Percentiles rank a stretch among this genome's conserved stretches.
These are phyloP conservation scores for Ferdinandea cuprea DNA, from an alignment of 2,888 invertebrate species.

Conservation along the genomic window DNA sequence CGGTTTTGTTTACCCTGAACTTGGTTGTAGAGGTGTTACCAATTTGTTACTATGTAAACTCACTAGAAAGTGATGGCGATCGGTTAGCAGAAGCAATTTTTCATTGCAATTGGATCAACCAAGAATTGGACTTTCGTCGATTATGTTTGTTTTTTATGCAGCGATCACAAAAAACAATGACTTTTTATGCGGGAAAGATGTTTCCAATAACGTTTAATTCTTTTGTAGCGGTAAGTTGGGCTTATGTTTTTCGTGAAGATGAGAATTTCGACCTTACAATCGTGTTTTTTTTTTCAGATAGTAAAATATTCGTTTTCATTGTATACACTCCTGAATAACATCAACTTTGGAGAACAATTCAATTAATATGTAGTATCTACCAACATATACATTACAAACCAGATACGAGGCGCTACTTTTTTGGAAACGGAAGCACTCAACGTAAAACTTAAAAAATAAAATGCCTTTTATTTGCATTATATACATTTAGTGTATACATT, in stretches of 20 bases:
- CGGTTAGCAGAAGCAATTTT: constrained; percentile 77
- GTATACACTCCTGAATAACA: constrained; percentile 78
- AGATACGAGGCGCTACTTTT: too few species aligned
- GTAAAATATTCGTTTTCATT: constrained; percentile 79
- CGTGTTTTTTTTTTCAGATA: constrained; percentile 76
- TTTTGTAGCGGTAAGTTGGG: constrained; percentile 77
- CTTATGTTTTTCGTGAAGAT: not conserved
- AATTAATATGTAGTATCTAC: too few species aligned
- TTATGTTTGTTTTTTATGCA: constrained; percentile 76
- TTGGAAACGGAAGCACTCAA: too few species aligned
- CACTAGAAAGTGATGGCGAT: constrained; percentile 76
- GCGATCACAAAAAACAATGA: constrained; percentile 76
- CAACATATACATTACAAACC: too few species aligned
- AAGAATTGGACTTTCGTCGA: constrained; percentile 75
- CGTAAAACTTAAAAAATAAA: too few species aligned
- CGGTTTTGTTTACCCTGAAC: constrained; percentile 73
- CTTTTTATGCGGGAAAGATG: constrained; percentile 78
- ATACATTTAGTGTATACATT: too few species aligned
- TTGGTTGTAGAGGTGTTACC: constrained; percentile 78
- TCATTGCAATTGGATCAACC: constrained; percentile 78
- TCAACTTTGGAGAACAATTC: constrained; percentile 76
- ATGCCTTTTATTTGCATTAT: too few species aligned
- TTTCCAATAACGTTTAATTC: constrained; percentile 78
- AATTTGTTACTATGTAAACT: constrained; percentile 78
- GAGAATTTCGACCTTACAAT: too few species aligned